A percentile compares a stretch with the other conserved stretches of the same genome.
phyloP scores from a whole-genome alignment of 2,113 vertebrate species.

The Oxyura jamaicensis region DNA sequence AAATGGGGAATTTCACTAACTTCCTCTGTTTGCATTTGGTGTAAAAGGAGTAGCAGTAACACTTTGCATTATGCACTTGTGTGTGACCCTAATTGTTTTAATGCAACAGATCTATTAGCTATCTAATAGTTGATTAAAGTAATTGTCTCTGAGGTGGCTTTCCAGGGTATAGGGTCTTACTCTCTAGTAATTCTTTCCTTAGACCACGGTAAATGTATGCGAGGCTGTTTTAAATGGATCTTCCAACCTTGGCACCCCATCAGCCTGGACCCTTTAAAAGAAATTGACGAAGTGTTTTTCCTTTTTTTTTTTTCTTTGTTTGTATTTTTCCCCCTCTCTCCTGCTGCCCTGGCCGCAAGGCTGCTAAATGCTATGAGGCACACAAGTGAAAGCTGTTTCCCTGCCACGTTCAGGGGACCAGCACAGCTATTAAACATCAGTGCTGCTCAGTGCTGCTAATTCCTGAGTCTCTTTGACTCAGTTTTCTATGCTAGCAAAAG shows the following conservation, averaged over 20 bases:
- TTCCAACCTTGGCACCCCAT: not conserved
- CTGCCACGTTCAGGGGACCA: not conserved
- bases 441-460: not conserved
- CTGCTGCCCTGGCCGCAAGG: conserved; percentile 29
- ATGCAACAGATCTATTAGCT: not conserved
- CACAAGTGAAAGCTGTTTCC: not conserved
- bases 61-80: fast-evolving
- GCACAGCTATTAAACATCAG: not conserved
- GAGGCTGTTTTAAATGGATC: not conserved
- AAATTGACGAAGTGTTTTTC: not conserved
- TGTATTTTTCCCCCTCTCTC: not conserved
- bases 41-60: no score
- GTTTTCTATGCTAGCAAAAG: conserved; percentile 27
- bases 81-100: not conserved
- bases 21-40: not conserved
- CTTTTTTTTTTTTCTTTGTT: no score
- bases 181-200: not conserved
- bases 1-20: not conserved
- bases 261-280: conserved; percentile 30
- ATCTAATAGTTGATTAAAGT: not conserved
- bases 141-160: not conserved
- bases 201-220: fast-evolving
- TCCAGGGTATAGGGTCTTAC: not conserved
- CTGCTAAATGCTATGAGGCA: not conserved
- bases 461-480: conserved; percentile 38